These are phyloP conservation scores for Blastobasis adustella DNA, from an alignment of 2,888 invertebrate genomes.

Conservation along the genomic window DNA sequence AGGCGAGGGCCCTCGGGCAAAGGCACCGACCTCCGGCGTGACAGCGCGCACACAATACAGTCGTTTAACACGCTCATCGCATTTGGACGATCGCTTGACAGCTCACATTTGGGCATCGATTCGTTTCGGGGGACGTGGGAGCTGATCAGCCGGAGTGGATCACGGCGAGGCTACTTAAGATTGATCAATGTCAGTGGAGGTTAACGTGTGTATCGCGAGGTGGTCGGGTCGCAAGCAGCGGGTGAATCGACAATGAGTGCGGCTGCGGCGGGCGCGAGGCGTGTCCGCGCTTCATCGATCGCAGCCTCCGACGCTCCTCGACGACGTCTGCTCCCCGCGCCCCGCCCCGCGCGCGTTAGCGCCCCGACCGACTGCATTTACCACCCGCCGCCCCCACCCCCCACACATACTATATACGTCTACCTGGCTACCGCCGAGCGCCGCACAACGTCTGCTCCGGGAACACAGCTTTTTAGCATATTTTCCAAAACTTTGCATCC, in stretches of 20 bases:
- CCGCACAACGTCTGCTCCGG: constrained; percentile 29
- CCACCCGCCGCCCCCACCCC: constrained; percentile 53
- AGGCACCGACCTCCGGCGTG: constrained; percentile 53
- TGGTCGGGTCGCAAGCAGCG: constrained; percentile 28
- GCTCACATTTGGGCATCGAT: constrained; percentile 39
- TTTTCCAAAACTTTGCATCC: constrained; percentile 28
- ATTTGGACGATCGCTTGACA: constrained; percentile 60
- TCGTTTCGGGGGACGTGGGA: constrained; percentile 26
- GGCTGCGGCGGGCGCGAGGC: constrained; percentile 59
- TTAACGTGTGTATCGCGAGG: neutral
- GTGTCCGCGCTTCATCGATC: constrained; percentile 75
- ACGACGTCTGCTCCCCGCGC: constrained; percentile 59
- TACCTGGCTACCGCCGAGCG: constrained; percentile 50
- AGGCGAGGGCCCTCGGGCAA: constrained; percentile 34
- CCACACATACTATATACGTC: constrained; percentile 38
- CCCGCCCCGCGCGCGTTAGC: constrained; percentile 59
- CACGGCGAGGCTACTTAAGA: neutral
- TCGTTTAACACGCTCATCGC: constrained; percentile 70
- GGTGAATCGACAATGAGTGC: constrained; percentile 57
- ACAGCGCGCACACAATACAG: constrained; percentile 62
- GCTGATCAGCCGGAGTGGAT: neutral
- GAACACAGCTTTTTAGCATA: constrained; percentile 28
- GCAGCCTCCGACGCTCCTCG: constrained; percentile 71
- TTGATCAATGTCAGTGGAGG: constrained; percentile 2
- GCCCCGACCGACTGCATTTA: constrained; percentile 73